Percentiles rank a stretch among this genome's conserved stretches.
These are phyloP conservation scores for Scleropages formosus DNA, from an alignment of 2,797 vertebrate genomes.

Conservation along the genomic window DNA sequence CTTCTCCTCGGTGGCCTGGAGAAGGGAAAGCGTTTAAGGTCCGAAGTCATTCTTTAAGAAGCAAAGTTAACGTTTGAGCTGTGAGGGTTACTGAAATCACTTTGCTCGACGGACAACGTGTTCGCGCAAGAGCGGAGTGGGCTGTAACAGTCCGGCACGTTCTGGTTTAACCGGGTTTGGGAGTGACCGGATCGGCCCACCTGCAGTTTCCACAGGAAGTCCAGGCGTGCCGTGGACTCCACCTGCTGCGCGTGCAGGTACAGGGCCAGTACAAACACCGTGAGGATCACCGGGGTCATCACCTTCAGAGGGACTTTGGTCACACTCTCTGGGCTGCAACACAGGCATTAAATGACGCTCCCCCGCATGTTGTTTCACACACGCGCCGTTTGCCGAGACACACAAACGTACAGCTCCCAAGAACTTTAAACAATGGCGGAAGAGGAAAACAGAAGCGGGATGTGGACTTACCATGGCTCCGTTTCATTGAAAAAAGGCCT, in stretches of 20 bases:
- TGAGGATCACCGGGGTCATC: constrained; percentile 88
- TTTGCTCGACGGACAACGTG: too few relatives aligned
- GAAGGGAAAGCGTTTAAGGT: neutral
- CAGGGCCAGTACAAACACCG: constrained; percentile 87
- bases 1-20: constrained; percentile 90
- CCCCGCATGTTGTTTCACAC: neutral
- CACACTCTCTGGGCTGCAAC: constrained; percentile 66
- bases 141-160: too few relatives aligned
- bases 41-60: too few relatives aligned
- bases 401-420: too few relatives aligned
- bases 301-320: constrained; percentile 88
- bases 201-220: constrained; percentile 98
- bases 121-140: too few relatives aligned
- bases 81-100: too few relatives aligned
- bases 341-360: neutral
- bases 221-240: constrained; percentile 90
- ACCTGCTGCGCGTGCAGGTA: constrained; percentile 95
- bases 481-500: constrained; percentile 75
- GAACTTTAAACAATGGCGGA: too few relatives aligned
- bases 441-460: neutral
- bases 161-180: too few relatives aligned
- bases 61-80: too few relatives aligned
- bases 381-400: too few relatives aligned
- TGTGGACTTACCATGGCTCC: constrained; percentile 65
- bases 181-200: constrained; percentile 57